phyloP scores from a whole-genome alignment of 1,140 invertebrate genomes.

The Elymnias hypermnestra region DNA sequence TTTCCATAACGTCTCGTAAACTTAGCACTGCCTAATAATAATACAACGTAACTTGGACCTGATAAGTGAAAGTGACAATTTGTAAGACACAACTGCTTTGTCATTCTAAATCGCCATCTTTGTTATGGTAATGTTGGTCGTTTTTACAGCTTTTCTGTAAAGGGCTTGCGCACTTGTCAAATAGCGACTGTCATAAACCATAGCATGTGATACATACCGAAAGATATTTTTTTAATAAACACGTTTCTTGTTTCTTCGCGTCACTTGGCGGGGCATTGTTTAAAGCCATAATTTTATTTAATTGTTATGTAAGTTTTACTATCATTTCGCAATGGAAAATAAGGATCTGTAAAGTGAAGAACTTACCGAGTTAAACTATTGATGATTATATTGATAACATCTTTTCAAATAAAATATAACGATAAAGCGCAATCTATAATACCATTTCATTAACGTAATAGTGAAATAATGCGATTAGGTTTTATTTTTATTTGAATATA shows the following conservation, averaged over 20 bases:
- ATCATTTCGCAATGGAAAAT: no score
- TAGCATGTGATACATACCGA: slow-evolving; percentile 48
- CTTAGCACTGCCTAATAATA: neutral
- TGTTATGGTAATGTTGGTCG: slow-evolving; percentile 62
- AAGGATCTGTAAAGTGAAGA: no score
- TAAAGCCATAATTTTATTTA: neutral
- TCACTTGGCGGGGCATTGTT: no score
- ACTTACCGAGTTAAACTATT: no score
- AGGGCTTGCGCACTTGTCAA: slow-evolving; percentile 45
- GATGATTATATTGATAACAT: no score
- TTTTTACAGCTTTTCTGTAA: slow-evolving; percentile 58
- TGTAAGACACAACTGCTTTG: slow-evolving; percentile 33
- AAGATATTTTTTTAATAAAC: slow-evolving; percentile 28
- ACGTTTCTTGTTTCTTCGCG: no score
- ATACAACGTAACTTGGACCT: slow-evolving; percentile 1
- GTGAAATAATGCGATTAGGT: no score
- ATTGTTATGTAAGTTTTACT: no score
- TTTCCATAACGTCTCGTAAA: slow-evolving; percentile 39
- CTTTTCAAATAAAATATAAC: no score
- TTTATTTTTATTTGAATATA: no score
- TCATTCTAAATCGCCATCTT: slow-evolving; percentile 55
- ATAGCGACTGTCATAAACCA: slow-evolving; percentile 25
- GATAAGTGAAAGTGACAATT: slow-evolving; percentile 62
- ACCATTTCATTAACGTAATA: no score
- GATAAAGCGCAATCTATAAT: no score